Conservation (phyloP, 2,797 vertebrate genomes). For the Apogon talboti region DNA sequence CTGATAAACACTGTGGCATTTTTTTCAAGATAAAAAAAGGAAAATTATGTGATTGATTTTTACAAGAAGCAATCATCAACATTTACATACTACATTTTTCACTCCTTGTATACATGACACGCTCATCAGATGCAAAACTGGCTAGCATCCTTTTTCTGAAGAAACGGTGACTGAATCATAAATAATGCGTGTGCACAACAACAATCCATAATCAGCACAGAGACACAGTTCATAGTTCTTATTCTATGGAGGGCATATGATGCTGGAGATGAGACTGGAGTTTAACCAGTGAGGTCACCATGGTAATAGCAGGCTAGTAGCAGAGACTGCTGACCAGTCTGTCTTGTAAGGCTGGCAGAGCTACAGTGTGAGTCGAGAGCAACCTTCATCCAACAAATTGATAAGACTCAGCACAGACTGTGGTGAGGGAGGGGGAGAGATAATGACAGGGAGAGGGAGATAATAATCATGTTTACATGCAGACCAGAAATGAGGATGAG, state of each 20-base stretch:
- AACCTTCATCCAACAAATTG: conserved; percentile 53
- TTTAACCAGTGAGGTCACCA: conserved; percentile 48
- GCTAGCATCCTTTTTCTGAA: conserved; percentile 40
- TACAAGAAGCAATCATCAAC: too few relatives aligned
- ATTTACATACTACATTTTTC: too few relatives aligned
- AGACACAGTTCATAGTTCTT: conserved; percentile 26
- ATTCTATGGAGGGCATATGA: conserved; percentile 38
- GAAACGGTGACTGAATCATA: conserved; percentile 75
- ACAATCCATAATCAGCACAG: conserved; percentile 65
- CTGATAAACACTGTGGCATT: too few relatives aligned
- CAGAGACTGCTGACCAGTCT: conserved; percentile 39
- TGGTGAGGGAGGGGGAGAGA: conserved; percentile 12
- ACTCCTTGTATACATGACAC: conserved; percentile 36
- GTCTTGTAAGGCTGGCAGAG: conserved; percentile 9
- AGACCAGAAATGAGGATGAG: too few relatives aligned
- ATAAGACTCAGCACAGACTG: conserved; percentile 38
- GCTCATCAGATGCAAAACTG: conserved; percentile 57
- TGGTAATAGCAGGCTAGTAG: conserved; percentile 48
- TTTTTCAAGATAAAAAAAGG: too few relatives aligned
- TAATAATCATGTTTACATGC: conserved; percentile 56
- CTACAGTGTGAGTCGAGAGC: conserved; percentile 25
- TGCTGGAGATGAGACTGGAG: conserved; percentile 40
- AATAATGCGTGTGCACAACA: conserved; percentile 67
- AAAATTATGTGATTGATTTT: too few relatives aligned
- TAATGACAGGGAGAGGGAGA: conserved; percentile 17